Base-by-base conservation (phyloP, 2,888 invertebrate species). In the Drosophila atroscutellata region DNA sequence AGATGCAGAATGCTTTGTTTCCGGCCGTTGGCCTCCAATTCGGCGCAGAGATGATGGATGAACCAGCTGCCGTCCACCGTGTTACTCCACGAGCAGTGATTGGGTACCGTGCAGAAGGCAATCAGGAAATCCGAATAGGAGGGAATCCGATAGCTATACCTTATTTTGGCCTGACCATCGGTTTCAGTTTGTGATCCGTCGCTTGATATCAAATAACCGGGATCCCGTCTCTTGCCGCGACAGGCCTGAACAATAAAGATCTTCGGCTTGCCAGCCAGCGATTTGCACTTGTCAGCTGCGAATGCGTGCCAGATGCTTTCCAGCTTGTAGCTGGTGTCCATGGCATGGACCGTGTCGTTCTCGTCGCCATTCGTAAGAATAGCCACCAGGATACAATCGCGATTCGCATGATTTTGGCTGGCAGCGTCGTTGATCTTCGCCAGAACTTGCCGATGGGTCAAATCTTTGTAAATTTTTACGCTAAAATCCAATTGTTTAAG, bases 41-140 rank as follows among this genome's bases (percentile, higher is more conserved):
- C 97, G 37, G 95, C 94, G 92, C 97, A 97, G 39, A 99, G 94
- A 0, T 98, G 96, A 93, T 98, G 98, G 93, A 99, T 96, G 91
- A 98, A 99, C 98, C 98, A 99, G 0, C 98, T 98, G 2, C 98
- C 98, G 65, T 96, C 95, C 20, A 96, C 96, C 24, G 97, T 97
- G 91, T 98, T 98, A 57, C 98, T 95, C 98, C 98, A 98, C 0
- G 98, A 98, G 93, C 96, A 98, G 92, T 95, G 97, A 47, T 98
- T 96, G 95, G 98, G 97, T 57, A 98, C 96, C n/a, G 98, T 98
- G 13, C 98, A 98, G 92, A 97, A 98, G 6, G 97, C 97, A 90
- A 98, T 96, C 58, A 99, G 94, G 92, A 98, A 98, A 93, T 99
- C 99, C 0, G 98, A 98, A 93, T 97, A 97, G n/a, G 95, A 94